phyloP scores from a whole-genome alignment of 1,140 invertebrate species.

The Teleopsis dalmanni region DNA sequence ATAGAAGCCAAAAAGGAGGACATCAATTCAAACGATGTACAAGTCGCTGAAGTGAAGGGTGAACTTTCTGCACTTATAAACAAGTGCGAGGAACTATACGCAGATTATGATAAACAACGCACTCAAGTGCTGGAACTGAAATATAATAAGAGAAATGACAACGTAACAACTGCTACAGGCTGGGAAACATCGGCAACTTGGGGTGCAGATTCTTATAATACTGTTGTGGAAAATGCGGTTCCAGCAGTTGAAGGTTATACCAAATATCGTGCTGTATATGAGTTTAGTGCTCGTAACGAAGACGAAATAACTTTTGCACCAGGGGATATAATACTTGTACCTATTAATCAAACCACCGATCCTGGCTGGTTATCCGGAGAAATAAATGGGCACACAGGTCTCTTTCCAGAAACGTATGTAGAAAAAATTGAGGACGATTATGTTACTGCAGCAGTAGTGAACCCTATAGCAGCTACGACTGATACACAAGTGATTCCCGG shows the following conservation, averaged over 20 bases:
- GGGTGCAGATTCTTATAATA: conserved; percentile 41
- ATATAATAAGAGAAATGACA: conserved; percentile 43
- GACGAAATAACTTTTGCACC: conserved; percentile 93
- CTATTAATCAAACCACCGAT: conserved; percentile 78
- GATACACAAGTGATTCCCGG: conserved; percentile 1
- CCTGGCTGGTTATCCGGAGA: conserved; percentile 96
- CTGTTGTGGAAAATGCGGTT: conserved; percentile 33
- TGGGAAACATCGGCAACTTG: conserved; percentile 47
- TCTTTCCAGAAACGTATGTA: conserved; percentile 97
- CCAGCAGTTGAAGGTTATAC: conserved; percentile 47
- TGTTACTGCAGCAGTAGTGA: conserved; percentile 8
- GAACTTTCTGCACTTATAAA: conserved; percentile 45
- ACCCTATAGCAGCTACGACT: conserved; percentile 5
- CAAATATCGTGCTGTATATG: conserved; percentile 85
- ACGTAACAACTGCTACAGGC: conserved; percentile 28
- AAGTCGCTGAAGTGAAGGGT: conserved; percentile 61
- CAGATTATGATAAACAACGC: conserved; percentile 52
- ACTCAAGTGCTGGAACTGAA: conserved; percentile 52
- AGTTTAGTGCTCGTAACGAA: conserved; percentile 83
- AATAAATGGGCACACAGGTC: conserved; percentile 75
- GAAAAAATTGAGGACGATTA: conserved; percentile 59
- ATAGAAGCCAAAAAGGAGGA: conserved; percentile 72
- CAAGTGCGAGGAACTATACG: conserved; percentile 55
- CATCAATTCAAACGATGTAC: conserved; percentile 73
- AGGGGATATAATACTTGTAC: conserved; percentile 87